Percentiles rank a stretch among this genome's conserved stretches.
These are phyloP conservation scores for Rotaria socialis DNA, from an alignment of 2,888 invertebrate genomes.

Conservation along the genomic window DNA sequence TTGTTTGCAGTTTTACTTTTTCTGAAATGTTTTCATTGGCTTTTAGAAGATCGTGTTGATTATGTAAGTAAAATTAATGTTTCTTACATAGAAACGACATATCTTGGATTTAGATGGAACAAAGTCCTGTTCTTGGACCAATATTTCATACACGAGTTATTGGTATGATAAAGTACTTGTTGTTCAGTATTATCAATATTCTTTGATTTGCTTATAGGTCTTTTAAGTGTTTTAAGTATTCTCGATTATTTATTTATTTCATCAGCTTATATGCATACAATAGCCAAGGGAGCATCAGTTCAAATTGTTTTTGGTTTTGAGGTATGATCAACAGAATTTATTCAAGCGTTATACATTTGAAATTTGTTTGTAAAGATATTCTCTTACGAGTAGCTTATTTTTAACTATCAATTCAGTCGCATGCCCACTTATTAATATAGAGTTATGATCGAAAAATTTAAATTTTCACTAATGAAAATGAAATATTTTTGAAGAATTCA, in stretches of 20 bases:
- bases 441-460: too few relatives aligned
- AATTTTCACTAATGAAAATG: too few relatives aligned
- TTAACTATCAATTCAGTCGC: too few relatives aligned
- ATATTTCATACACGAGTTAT: slow-evolving; percentile 83
- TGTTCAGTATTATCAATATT: background rate
- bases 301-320: slow-evolving; percentile 99
- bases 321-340: slow-evolving; percentile 51
- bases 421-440: too few relatives aligned
- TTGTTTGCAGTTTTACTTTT: slow-evolving; percentile 90
- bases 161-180: slow-evolving; percentile 48
- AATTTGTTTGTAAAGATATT: too few relatives aligned
- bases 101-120: slow-evolving; percentile 78
- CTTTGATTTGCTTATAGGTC: slow-evolving; percentile 53
- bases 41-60: slow-evolving; percentile 96
- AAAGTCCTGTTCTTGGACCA: slow-evolving; percentile 91
- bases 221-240: slow-evolving; percentile 75
- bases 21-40: slow-evolving; percentile 97
- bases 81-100: background rate
- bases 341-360: too few relatives aligned
- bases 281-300: slow-evolving; percentile 87
- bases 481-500: too few relatives aligned
- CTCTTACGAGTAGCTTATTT: too few relatives aligned
- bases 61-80: slow-evolving; percentile 67
- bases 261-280: slow-evolving; percentile 86
- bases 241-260: slow-evolving; percentile 83